Evolutionary conservation across 2,888 invertebrate genomes (phyloP).

Genomic region (Spodoptera exigua): DNA sequence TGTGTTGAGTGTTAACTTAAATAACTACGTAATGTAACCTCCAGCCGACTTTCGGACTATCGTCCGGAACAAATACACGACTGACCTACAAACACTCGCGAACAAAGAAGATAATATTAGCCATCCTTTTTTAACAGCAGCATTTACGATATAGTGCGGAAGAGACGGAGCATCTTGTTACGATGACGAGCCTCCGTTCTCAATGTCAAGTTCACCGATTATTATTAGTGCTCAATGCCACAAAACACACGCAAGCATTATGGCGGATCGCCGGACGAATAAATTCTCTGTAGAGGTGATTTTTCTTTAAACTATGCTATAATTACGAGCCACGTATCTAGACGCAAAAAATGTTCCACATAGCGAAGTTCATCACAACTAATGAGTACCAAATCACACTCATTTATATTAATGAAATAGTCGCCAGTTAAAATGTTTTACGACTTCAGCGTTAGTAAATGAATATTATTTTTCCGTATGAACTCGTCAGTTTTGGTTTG

Average conservation of each 20-base stretch:
- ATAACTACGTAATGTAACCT: conserved; percentile 85
- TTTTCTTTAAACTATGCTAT: conserved; percentile 55
- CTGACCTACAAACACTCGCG: conserved; percentile 88
- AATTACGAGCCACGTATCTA: conserved; percentile 46
- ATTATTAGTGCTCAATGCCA: conserved; percentile 89
- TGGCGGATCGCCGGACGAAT: conserved; percentile 72
- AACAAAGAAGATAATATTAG: conserved; percentile 79
- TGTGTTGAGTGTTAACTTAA: conserved; percentile 74
- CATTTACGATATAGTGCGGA: conserved; percentile 65
- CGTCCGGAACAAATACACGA: conserved; percentile 88
- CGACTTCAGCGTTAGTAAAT: neutral
- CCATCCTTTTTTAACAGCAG: conserved; percentile 77
- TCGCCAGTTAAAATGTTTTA: conserved; percentile 2
- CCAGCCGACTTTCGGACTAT: conserved; percentile 88
- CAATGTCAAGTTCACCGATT: conserved; percentile 90
- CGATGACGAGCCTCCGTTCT: conserved; percentile 88
- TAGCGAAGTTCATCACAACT: conserved; percentile 10
- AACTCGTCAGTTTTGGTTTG: neutral
- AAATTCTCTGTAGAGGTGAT: conserved; percentile 63
- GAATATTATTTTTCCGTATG: neutral
- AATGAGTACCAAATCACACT: conserved; percentile 15
- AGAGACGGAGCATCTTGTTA: conserved; percentile 81
- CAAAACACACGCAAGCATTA: conserved; percentile 84
- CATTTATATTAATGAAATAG: conserved; percentile 20
- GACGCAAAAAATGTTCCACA: conserved; percentile 32